Base-by-base conservation (phyloP, 2,113 vertebrate species). In the Rallus limicola region DNA sequence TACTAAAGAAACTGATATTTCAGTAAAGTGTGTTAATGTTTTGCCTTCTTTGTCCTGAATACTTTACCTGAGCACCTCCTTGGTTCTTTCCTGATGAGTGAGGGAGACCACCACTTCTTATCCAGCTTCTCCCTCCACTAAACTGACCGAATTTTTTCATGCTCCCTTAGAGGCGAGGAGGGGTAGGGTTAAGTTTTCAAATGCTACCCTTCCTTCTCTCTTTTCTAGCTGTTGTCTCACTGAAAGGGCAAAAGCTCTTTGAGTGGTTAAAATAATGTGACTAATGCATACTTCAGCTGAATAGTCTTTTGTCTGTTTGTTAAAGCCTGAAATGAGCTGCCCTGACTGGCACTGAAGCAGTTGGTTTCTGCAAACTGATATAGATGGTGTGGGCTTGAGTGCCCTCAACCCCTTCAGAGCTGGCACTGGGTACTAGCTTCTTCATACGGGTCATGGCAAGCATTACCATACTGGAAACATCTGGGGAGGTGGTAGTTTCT, bases 1-100 rank as follows among this genome's bases (percentile, higher is more conserved):
- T 97, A 97, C 97, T 97, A 98, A 98, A 98, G 98, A 98, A 97
- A 98, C 97, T 94, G 97, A 95, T 96, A 97, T 97, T 98, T 98
- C 97, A 98, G 98, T 98, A 98, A 98, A 98, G 93, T 78, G 94
- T 96, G 79, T 97, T 95, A 83, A 97, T 92, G 95, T 97, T 98
- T 98, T 90, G 67, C 91, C 23, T 31, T 29, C 60, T 86, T 86
- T 90, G 91, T 95, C 78, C 78, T 89, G 63, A 96, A 46, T 92
- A 70, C 44, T 85, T 74, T 96, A 92, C 72, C 94, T 77, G 62
- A 81, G 78, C 8, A 5, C 38, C 46, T 90, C 86, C 62, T 75
- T 15, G 7, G 7, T 4, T 19, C 46, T 55, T 69, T 55, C 34
- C 55, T 21, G 16, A 3, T 29, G 38, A 8, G 29, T 9, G 1